Conservation (phyloP, 2,888 invertebrate genomes). For the Heliconius erato region DNA sequence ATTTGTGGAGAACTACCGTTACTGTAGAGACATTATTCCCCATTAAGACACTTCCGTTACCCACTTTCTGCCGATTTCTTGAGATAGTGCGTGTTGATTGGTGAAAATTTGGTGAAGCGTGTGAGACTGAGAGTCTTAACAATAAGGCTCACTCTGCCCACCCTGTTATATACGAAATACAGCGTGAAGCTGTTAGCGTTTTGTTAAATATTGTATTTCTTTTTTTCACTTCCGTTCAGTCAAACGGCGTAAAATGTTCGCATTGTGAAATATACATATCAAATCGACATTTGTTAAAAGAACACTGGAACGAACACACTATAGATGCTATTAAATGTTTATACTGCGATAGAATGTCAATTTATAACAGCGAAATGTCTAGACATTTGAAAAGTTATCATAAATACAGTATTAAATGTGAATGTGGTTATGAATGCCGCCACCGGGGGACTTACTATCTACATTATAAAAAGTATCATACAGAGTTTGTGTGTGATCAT, state of each 20-base stretch:
- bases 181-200: neutral
- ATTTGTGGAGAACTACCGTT: no score
- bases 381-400: neutral
- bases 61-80: no score
- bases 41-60: no score
- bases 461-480: conserved; percentile 3
- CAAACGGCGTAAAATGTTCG: neutral
- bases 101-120: no score
- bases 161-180: no score
- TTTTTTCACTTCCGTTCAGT: neutral
- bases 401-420: neutral
- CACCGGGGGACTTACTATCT: neutral
- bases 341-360: neutral
- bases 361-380: neutral
- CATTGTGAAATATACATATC: neutral
- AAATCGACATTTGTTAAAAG: neutral
- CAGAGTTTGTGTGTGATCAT: conserved; percentile 3
- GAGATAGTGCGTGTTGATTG: no score
- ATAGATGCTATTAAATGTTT: neutral
- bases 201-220: neutral
- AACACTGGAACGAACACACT: conserved; percentile 9
- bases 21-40: no score
- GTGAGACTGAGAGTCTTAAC: no score
- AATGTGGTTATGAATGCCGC: conserved; percentile 1
- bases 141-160: no score